These are phyloP conservation scores for Anthopleura sola DNA, from an alignment of 64 coral and sea anemone species.

Conservation along the genomic window DNA sequence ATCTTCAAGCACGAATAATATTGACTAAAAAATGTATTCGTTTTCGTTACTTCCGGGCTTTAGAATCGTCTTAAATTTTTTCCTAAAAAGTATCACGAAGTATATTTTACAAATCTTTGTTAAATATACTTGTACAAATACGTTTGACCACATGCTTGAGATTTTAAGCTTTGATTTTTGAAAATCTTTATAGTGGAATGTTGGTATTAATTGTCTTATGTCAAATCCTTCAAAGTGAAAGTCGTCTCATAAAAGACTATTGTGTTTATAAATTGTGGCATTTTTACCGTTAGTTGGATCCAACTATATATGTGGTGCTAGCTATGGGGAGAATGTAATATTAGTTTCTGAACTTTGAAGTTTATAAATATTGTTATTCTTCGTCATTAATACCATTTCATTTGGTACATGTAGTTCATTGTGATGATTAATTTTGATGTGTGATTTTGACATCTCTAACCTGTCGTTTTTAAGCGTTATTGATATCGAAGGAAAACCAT, in stretches of 20 bases:
- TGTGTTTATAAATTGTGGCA: too few species aligned
- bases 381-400: too few species aligned
- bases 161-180: not conserved
- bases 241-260: too few species aligned
- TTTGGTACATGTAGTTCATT: not conserved
- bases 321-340: not conserved
- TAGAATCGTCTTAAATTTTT: not conserved
- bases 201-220: not conserved
- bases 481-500: not conserved
- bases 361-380: too few species aligned
- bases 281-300: too few species aligned
- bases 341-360: not conserved
- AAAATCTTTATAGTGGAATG: not conserved
- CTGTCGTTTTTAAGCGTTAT: not conserved
- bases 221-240: too few species aligned
- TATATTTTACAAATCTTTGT: not conserved
- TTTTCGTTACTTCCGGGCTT: not conserved
- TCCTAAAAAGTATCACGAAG: not conserved
- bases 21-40: not conserved
- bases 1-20: not conserved
- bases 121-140: not conserved
- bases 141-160: not conserved
- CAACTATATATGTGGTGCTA: not conserved
- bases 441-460: not conserved
- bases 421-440: not conserved